Evolutionary conservation across 2,113 vertebrate species (phyloP).

Genomic region (Phrynocephalus versicolor): DNA sequence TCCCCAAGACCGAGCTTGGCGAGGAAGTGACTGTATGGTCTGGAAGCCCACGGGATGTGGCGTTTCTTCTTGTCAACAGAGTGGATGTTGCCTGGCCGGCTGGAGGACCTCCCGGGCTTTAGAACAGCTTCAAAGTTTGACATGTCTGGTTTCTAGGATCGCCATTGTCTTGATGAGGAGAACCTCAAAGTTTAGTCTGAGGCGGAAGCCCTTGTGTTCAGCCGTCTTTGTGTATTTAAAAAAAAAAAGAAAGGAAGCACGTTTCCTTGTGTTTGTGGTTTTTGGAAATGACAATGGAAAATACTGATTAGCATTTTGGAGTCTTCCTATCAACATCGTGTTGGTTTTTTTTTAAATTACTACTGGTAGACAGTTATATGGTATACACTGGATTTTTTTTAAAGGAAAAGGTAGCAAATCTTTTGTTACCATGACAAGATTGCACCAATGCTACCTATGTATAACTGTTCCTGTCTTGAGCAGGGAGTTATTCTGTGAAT

Average conservation of each 20-base stretch:
- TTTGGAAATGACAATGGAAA: background rate
- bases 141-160: background rate
- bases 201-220: slow-evolving; percentile 21
- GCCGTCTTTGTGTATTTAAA: slow-evolving; percentile 15
- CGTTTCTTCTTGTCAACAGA: slow-evolving; percentile 42
- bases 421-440: no score
- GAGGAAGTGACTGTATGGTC: slow-evolving; percentile 19
- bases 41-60: slow-evolving; percentile 60
- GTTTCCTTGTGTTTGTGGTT: background rate
- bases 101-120: fast-evolving
- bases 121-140: background rate
- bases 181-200: slow-evolving; percentile 14
- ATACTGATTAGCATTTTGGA: background rate
- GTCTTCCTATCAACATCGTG: no score
- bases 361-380: no score
- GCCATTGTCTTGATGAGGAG: background rate
- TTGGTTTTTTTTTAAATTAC: no score
- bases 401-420: no score
- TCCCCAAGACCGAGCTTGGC: background rate
- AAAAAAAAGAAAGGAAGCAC: no score
- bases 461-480: no score
- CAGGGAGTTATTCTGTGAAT: no score
- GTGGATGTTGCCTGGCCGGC: slow-evolving; percentile 40
- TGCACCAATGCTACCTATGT: no score
- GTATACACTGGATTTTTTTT: no score